Evolutionary conservation across 2,797 vertebrate species (phyloP).

Genomic region (Steatocranus sp.): DNA sequence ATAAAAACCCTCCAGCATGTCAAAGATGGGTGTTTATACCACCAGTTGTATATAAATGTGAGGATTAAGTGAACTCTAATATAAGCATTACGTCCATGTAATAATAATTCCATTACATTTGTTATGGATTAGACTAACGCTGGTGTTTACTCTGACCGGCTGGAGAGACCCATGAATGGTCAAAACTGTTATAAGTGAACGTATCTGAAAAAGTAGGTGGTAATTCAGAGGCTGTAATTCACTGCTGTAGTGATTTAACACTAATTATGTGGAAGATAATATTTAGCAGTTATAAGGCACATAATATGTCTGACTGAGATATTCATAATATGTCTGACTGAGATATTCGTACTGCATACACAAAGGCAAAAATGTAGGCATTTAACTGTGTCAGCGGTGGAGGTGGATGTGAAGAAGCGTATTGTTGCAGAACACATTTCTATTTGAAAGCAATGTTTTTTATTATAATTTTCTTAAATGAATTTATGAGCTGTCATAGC

Average conservation of each 20-base stretch:
- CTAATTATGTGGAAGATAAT: background rate
- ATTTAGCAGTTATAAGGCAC: background rate
- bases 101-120: background rate
- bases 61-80: background rate
- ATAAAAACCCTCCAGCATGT: background rate
- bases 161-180: background rate
- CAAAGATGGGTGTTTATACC: background rate
- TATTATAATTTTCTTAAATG: background rate
- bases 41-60: background rate
- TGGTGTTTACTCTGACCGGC: background rate
- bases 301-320: background rate
- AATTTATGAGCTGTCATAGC: background rate
- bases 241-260: background rate
- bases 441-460: background rate
- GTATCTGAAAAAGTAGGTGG: background rate
- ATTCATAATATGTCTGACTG: background rate
- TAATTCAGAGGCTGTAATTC: background rate
- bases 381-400: background rate
- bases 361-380: background rate
- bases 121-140: background rate
- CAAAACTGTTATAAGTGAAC: background rate
- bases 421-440: background rate
- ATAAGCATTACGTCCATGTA: background rate
- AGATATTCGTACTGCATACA: accelerated
- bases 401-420: background rate